These are phyloP conservation scores for Deilephila porcellus DNA, from an alignment of 2,888 invertebrate species.

Conservation along the genomic window DNA sequence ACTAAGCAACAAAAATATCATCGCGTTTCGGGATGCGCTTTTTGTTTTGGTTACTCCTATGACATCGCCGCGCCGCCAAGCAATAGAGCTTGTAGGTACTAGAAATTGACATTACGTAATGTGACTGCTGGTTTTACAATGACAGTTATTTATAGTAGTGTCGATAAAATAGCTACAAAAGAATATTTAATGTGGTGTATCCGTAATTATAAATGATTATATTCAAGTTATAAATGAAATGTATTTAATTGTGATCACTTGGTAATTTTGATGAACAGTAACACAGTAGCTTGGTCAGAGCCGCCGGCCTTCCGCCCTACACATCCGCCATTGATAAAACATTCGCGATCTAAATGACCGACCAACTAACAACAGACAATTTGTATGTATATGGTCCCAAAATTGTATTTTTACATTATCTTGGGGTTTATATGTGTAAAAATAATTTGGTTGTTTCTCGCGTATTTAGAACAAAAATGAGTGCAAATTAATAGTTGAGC, in stretches of 20 bases:
- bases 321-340: conserved; percentile 76
- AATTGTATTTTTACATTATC: background rate
- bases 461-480: background rate
- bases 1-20: conserved; percentile 81
- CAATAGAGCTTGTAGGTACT: background rate
- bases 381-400: conserved; percentile 35
- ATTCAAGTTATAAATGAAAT: background rate
- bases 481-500: background rate
- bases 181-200: too few relatives aligned
- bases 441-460: too few relatives aligned
- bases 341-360: conserved; percentile 57
- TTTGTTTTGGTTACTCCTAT: conserved; percentile 71
- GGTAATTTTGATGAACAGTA: conserved; percentile 23
- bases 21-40: conserved; percentile 78
- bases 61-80: background rate
- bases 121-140: too few relatives aligned
- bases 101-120: too few relatives aligned
- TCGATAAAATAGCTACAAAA: too few relatives aligned
- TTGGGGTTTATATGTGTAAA: background rate
- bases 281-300: conserved; percentile 40
- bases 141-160: too few relatives aligned
- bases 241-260: conserved; percentile 18
- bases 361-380: conserved; percentile 37
- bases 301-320: conserved; percentile 54
- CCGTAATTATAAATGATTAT: too few relatives aligned